phyloP scores from a whole-genome alignment of 2,113 vertebrate species.

The Peromyscus polionotus region DNA sequence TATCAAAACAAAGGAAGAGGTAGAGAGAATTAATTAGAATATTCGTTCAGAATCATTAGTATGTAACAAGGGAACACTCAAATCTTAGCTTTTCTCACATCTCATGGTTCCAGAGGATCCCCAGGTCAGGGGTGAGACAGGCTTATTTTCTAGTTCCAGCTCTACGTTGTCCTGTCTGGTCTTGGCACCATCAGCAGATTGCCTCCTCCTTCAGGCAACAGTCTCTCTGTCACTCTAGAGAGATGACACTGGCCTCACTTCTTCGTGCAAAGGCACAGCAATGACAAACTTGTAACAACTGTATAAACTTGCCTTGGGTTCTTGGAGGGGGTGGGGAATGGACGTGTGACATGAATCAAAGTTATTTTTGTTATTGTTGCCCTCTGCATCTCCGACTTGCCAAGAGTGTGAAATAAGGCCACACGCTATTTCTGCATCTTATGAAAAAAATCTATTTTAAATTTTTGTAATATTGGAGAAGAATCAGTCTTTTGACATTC shows the following conservation, averaged over 20 bases:
- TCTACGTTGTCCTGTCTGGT: background rate
- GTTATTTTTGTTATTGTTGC: conserved; percentile 65
- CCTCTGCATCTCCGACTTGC: conserved; percentile 44
- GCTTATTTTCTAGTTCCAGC: background rate
- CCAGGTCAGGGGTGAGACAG: background rate
- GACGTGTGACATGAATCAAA: conserved; percentile 43
- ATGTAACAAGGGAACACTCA: background rate
- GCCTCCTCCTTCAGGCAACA: background rate
- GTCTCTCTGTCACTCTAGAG: background rate
- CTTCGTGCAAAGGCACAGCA: background rate
- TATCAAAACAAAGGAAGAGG: background rate
- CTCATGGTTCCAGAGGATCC: background rate
- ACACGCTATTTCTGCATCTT: conserved; percentile 30
- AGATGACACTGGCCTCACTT: background rate
- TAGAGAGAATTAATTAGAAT: background rate
- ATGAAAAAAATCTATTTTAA: conserved; percentile 16
- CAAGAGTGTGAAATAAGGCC: conserved; percentile 45
- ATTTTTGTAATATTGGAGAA: conserved; percentile 37
- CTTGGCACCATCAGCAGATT: background rate
- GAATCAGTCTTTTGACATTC: background rate
- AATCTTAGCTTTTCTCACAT: background rate
- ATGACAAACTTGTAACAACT: background rate
- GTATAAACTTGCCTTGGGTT: background rate
- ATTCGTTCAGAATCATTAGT: background rate
- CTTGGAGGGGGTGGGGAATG: background rate